Conservation (phyloP, 2,113 vertebrate species). For the Tylochromis polylepis region DNA sequence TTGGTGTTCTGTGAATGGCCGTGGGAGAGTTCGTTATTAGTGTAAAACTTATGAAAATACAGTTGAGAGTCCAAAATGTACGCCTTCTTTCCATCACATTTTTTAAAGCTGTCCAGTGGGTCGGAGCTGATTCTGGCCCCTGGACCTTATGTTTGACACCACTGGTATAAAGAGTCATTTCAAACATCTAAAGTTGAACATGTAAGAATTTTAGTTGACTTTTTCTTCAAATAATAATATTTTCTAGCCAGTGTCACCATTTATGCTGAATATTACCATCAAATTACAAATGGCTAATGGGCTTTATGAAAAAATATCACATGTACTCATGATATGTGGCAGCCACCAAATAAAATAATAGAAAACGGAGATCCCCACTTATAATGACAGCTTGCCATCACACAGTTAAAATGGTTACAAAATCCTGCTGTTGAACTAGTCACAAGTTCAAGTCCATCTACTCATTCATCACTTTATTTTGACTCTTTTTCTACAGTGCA, state of each 20-base stretch:
- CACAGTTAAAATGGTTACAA: not conserved
- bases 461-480: not conserved
- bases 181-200: not conserved
- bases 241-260: not conserved
- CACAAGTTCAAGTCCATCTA: not conserved
- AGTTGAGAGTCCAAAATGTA: not conserved
- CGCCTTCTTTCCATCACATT: not conserved
- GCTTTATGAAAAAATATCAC: not conserved
- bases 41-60: not conserved
- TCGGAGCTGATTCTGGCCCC: not conserved
- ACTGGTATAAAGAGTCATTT: not conserved
- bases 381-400: not conserved
- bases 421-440: not conserved
- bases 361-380: not conserved
- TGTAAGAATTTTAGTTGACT: not conserved
- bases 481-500: not conserved
- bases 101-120: not conserved
- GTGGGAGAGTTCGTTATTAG: not conserved
- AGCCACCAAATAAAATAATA: not conserved
- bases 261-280: not conserved
- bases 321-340: not conserved
- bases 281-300: not conserved
- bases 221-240: not conserved
- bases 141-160: not conserved
- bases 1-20: not conserved